phyloP scores from a whole-genome alignment of 2,888 invertebrate genomes.

The Neoitamus cyanurus region DNA sequence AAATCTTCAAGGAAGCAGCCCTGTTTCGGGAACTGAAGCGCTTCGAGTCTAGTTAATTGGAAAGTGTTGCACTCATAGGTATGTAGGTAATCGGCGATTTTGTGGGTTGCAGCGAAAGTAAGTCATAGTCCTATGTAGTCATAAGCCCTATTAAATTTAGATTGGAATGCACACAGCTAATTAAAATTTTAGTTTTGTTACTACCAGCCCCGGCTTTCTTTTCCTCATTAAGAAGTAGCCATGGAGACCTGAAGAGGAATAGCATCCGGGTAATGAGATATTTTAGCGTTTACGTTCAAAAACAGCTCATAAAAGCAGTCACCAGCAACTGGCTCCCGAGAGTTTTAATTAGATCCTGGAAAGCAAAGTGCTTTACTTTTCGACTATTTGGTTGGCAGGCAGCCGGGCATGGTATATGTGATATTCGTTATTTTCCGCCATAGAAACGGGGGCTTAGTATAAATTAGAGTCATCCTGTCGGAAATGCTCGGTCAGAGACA shows the following conservation, averaged over 20 bases:
- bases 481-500: not conserved
- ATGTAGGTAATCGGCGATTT: slow-evolving; percentile 47
- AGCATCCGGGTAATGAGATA: not conserved
- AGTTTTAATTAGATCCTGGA: slow-evolving; percentile 18
- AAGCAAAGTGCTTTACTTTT: not conserved
- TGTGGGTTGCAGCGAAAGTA: slow-evolving; percentile 19
- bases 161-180: slow-evolving; percentile 51
- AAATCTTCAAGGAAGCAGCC: not conserved
- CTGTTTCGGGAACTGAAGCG: not conserved
- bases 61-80: slow-evolving; percentile 47
- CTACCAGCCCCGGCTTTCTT: not conserved
- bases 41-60: slow-evolving; percentile 49
- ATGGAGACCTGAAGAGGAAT: slow-evolving; percentile 14
- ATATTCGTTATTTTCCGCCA: not conserved
- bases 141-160: slow-evolving; percentile 52
- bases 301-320: not conserved
- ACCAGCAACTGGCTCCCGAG: not conserved
- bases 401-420: not conserved
- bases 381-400: not conserved
- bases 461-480: not conserved
- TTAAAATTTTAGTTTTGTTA: slow-evolving; percentile 50
- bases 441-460: not conserved
- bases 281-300: not conserved
- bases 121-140: too few species aligned
- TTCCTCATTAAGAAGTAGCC: slow-evolving; percentile 15